Conservation (phyloP, 2,113 vertebrate genomes). For the Aspidoscelis tigris region DNA sequence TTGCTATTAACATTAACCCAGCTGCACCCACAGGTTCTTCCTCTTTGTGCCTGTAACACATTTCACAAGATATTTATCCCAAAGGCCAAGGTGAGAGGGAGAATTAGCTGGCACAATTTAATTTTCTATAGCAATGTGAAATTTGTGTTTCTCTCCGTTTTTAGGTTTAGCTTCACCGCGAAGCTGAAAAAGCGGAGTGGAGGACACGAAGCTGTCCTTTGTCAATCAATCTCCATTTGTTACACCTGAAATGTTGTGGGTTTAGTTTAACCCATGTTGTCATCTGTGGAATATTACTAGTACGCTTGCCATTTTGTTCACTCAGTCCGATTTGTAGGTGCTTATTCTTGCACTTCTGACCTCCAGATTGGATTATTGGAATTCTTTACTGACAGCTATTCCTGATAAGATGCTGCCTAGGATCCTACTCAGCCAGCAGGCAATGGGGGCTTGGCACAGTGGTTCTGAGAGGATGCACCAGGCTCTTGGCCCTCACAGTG, state of each 20-base stretch:
- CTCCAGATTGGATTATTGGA: slow-evolving; percentile 74
- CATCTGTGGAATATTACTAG: slow-evolving; percentile 67
- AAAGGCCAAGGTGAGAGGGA: fast-evolving
- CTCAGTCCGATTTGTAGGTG: slow-evolving; percentile 70
- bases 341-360: slow-evolving; percentile 74
- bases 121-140: slow-evolving; percentile 16
- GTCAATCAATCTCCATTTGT: slow-evolving; percentile 61
- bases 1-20: background rate
- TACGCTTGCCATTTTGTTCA: slow-evolving; percentile 52
- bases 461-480: slow-evolving; percentile 22
- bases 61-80: slow-evolving; percentile 5
- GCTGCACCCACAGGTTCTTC: background rate
- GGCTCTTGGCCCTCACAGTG: background rate
- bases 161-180: slow-evolving; percentile 32
- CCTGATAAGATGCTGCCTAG: slow-evolving; percentile 68
- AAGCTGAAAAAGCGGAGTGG: slow-evolving; percentile 36
- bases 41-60: background rate
- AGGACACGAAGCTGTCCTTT: background rate
- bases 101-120: slow-evolving; percentile 12
- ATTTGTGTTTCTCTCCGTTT: slow-evolving; percentile 11
- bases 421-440: slow-evolving; percentile 68
- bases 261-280: slow-evolving; percentile 60
- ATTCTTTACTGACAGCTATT: slow-evolving; percentile 75
- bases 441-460: slow-evolving; percentile 55
- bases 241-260: slow-evolving; percentile 51